Evolutionary conservation across 92 coral and sea anemone genomes (phyloP).

Genomic region (Porites rus): DNA sequence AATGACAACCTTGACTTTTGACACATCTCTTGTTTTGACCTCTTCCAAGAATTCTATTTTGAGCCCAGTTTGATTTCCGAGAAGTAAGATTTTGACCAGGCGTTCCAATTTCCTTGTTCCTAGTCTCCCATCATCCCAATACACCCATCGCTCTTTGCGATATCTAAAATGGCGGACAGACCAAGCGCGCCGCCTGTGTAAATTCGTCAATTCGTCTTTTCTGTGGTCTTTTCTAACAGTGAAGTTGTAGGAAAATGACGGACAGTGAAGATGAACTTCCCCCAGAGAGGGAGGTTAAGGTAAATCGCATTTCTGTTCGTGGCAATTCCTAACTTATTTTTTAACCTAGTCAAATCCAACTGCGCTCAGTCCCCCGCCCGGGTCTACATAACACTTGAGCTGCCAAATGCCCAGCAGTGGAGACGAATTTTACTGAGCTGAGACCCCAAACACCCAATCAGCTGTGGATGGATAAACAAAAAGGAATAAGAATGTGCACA

Average conservation of each 20-base stretch:
- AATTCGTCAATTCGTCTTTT: too few species aligned
- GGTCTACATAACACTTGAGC: too few species aligned
- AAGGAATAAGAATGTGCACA: too few species aligned
- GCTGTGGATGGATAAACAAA: too few species aligned
- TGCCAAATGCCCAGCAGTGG: too few species aligned
- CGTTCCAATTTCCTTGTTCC: conserved; percentile 8
- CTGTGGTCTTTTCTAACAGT: too few species aligned
- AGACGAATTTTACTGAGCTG: too few species aligned
- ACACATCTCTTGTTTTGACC: background rate
- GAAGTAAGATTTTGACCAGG: conserved; percentile 20
- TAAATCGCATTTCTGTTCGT: background rate
- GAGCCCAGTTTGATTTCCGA: background rate
- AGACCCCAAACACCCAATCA: too few species aligned
- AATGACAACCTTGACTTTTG: background rate
- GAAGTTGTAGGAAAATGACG: conserved; percentile 45
- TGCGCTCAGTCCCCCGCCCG: too few species aligned
- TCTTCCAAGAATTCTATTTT: background rate
- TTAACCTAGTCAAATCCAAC: background rate
- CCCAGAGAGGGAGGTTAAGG: conserved; percentile 74
- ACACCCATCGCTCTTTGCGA: conserved; percentile 17
- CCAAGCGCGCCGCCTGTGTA: too few species aligned
- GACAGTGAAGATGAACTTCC: conserved; percentile 53
- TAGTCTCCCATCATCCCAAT: background rate
- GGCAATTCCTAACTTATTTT: too few species aligned
- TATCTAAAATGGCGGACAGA: conserved; percentile 18